Evolutionary conservation across 2,888 invertebrate genomes (phyloP).

Genomic region (Nephrocerus scutellatus): DNA sequence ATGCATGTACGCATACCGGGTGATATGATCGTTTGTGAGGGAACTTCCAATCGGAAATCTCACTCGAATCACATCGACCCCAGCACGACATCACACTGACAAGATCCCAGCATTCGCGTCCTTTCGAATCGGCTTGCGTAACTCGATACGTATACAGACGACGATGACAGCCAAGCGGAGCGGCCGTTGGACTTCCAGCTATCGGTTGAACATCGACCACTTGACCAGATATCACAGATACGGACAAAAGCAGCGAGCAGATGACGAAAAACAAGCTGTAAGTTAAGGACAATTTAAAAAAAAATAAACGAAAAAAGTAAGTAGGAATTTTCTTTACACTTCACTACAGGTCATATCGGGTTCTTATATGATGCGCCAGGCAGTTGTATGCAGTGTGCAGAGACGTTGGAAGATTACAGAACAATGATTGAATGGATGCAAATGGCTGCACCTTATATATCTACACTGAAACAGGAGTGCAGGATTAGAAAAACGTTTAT

Average conservation of each 20-base stretch:
- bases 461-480: too few relatives aligned
- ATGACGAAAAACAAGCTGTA: background rate
- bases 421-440: too few relatives aligned
- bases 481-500: too few relatives aligned
- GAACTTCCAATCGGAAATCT: conserved; percentile 84
- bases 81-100: conserved; percentile 72
- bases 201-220: conserved; percentile 38
- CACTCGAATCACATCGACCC: conserved; percentile 77
- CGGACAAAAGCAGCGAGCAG: conserved; percentile 5
- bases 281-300: too few relatives aligned
- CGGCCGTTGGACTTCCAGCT: conserved; percentile 38
- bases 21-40: conserved; percentile 80
- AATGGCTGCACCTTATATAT: too few relatives aligned
- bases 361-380: too few relatives aligned
- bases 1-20: conserved; percentile 74
- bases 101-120: conserved; percentile 67
- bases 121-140: conserved; percentile 50
- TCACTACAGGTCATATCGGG: too few relatives aligned
- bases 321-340: too few relatives aligned
- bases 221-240: conserved; percentile 23
- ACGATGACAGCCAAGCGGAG: conserved; percentile 60
- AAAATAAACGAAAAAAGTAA: too few relatives aligned
- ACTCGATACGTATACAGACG: conserved; percentile 61
- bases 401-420: too few relatives aligned
- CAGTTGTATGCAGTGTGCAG: too few relatives aligned